phyloP scores from a whole-genome alignment of 2,888 invertebrate species.

The Patella caerulea region DNA sequence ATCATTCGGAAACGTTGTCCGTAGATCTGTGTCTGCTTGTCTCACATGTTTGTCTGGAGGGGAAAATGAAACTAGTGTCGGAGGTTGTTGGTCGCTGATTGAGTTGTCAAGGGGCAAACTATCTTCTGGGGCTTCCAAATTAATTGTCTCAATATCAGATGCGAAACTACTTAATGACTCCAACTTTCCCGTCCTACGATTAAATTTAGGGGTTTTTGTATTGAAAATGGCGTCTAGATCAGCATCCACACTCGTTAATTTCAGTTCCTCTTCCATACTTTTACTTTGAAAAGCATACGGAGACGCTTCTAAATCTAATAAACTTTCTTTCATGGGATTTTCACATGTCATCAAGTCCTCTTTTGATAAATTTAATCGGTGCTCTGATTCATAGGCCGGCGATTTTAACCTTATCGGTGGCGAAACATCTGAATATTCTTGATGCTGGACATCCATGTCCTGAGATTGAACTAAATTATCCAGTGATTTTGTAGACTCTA shows the following conservation, averaged over 20 bases:
- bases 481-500: neutral
- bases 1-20: neutral
- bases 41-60: neutral
- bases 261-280: neutral
- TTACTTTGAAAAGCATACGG: neutral
- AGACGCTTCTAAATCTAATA: neutral
- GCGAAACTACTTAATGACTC: neutral
- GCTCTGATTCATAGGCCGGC: neutral
- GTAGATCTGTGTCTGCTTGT: neutral
- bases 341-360: neutral
- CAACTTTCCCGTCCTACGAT: neutral
- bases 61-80: neutral
- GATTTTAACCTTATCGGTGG: neutral
- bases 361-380: neutral
- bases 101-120: neutral
- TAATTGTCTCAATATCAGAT: neutral
- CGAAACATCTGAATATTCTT: neutral
- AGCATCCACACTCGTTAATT: neutral
- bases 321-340: neutral
- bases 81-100: neutral
- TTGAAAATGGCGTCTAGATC: neutral
- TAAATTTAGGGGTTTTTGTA: neutral
- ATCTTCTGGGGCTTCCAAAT: neutral
- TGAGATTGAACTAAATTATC: neutral
- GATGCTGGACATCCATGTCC: neutral